These are phyloP conservation scores for Lepidocyrtoides sp. DNA, from an alignment of 2,888 invertebrate genomes.

Conservation along the genomic window DNA sequence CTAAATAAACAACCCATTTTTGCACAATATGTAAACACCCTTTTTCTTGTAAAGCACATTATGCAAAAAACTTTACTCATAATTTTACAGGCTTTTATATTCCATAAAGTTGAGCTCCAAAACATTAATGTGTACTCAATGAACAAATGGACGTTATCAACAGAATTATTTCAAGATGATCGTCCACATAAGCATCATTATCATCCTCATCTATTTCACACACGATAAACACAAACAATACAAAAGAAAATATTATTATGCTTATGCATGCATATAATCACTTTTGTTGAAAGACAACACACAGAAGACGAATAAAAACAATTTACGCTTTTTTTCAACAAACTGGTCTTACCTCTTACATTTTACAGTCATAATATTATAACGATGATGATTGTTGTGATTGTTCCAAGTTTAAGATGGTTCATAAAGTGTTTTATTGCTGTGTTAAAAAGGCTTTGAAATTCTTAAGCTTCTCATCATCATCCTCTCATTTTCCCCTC, in stretches of 20 bases:
- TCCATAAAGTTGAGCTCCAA: too few species aligned
- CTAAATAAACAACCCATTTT: too few species aligned
- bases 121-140: too few species aligned
- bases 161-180: background rate
- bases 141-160: background rate
- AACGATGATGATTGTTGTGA: background rate
- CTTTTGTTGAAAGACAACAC: conserved; percentile 18
- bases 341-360: background rate
- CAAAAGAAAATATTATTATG: background rate
- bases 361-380: background rate
- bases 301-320: background rate
- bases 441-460: conserved; percentile 54
- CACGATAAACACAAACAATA: background rate
- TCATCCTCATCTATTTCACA: conserved; percentile 23
- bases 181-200: background rate
- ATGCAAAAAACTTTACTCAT: too few species aligned
- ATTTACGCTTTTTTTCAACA: background rate
- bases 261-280: conserved; percentile 59
- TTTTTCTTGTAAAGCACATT: too few species aligned
- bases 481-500: too few species aligned
- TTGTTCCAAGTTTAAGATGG: conserved; percentile 3
- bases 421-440: conserved; percentile 74
- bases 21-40: too few species aligned
- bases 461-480: conserved; percentile 18
- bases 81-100: too few species aligned